Base-by-base conservation (phyloP, 1,140 invertebrate species). In the Palaemon carinicauda region DNA sequence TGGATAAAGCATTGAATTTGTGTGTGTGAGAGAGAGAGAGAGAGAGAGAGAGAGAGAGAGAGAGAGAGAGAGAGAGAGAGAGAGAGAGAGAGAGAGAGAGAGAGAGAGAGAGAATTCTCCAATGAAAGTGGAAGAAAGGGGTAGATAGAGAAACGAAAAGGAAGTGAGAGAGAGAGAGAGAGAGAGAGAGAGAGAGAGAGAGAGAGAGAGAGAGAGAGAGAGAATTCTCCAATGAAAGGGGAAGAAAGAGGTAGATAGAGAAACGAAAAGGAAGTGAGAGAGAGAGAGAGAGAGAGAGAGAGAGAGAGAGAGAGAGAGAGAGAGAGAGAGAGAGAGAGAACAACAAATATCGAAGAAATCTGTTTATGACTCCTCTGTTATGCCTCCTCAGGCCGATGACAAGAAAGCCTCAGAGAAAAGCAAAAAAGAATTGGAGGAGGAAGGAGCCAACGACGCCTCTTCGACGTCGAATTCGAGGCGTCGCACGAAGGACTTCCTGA, bases 221-320 rank as follows among this genome's bases (percentile, higher is more conserved):
- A 74, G 71, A 74, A 27, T 41, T 17, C 29, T 41, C 33, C 3
- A 41, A 41, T 41, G 9, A 3, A 41, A 41, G 9, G 3, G 33
- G 9, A 41, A 41, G 33, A 3, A 41, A 41, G 9, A 41, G 33
- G 3, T 24, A 51, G 51, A 50, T 51, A n/a, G n/a, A n/a, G n/a
- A n/a, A n/a, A n/a, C n/a, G n/a, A n/a, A n/a, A n/a, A n/a, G n/a
- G n/a, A n/a, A 78, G 15, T n/a, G 9, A 15, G n/a, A 77, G 74
- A 77, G 29, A 77, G 74, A 77, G 29, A 77, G 74, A 50, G 29
- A 50, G 33, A 77, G 41, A 78, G 50, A 78, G 75, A 78, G 75
- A 78, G 75, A 52, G 41, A 78, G 75, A 78, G 41, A 78, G 75
- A 78, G 41, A 79, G 75, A 79, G 75, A 79, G 75, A 79, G 75